These are phyloP conservation scores for Lycodopsis pacificus DNA, from an alignment of 2,797 vertebrate genomes.

Conservation along the genomic window DNA sequence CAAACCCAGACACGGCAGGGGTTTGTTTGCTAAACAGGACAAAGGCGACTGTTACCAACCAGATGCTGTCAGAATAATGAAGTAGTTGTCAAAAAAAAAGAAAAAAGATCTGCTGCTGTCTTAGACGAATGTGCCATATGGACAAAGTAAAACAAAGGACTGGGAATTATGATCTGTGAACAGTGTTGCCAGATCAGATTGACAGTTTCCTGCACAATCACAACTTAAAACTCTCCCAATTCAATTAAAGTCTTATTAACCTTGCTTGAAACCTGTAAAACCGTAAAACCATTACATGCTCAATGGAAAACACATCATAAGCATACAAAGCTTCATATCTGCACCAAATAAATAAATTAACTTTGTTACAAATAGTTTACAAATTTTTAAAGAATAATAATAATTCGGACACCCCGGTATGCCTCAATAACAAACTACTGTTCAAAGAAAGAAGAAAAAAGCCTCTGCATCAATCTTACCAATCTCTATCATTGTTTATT, in stretches of 20 bases:
- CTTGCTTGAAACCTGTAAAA: too few relatives aligned
- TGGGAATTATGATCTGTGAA: neutral
- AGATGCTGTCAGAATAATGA: constrained; percentile 60
- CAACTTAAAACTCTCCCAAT: neutral
- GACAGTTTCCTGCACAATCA: too few relatives aligned
- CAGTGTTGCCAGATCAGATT: too few relatives aligned
- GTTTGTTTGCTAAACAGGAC: constrained; percentile 57
- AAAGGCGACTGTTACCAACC: constrained; percentile 54
- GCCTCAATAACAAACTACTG: neutral
- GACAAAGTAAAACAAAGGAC: constrained; percentile 10
- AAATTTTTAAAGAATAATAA: neutral
- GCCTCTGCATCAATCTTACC: neutral
- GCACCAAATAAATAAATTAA: neutral
- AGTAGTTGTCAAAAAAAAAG: constrained; percentile 44
- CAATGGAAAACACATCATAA: neutral
- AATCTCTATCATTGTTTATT: neutral
- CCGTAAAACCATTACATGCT: neutral
- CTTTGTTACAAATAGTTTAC: neutral
- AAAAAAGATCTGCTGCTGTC: constrained; percentile 37
- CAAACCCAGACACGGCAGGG: constrained; percentile 50
- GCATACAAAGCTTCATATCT: neutral
- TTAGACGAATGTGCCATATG: constrained; percentile 53
- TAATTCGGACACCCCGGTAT: too few relatives aligned
- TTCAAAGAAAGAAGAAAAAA: neutral
- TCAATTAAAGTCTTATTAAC: neutral